Evolutionary conservation across 2,113 vertebrate genomes (phyloP).

Genomic region (Vidua macroura): DNA sequence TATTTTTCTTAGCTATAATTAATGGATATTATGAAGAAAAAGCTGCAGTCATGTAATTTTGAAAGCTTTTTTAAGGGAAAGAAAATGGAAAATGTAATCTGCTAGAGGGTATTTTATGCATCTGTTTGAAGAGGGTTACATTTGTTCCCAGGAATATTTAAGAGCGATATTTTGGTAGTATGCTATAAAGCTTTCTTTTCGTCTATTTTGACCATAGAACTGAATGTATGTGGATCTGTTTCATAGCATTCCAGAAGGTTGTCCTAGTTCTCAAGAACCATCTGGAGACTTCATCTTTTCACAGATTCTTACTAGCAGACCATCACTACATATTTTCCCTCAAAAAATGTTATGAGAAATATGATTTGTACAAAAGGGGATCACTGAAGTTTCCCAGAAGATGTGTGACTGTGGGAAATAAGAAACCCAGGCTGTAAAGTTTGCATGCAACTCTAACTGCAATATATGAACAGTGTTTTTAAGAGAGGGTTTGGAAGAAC

Average conservation of each 20-base stretch:
- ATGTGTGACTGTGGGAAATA: not conserved
- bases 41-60: not conserved
- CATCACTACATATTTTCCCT: not conserved
- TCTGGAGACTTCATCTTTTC: not conserved
- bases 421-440: not conserved
- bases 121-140: not conserved
- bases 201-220: not conserved
- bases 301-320: not conserved
- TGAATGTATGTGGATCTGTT: not conserved
- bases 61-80: not conserved
- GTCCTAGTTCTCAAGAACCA: not conserved
- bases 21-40: not conserved
- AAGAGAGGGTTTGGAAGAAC: not conserved
- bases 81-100: not conserved
- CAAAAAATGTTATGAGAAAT: not conserved
- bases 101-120: not conserved
- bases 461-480: not conserved
- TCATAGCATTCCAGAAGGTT: not conserved
- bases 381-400: not conserved
- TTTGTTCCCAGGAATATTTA: not conserved
- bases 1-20: not conserved
- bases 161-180: not conserved
- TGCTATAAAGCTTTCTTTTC: not conserved
- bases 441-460: not conserved
- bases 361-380: not conserved